phyloP scores from a whole-genome alignment of 2,113 vertebrate species.

The Synodontis membranacea region DNA sequence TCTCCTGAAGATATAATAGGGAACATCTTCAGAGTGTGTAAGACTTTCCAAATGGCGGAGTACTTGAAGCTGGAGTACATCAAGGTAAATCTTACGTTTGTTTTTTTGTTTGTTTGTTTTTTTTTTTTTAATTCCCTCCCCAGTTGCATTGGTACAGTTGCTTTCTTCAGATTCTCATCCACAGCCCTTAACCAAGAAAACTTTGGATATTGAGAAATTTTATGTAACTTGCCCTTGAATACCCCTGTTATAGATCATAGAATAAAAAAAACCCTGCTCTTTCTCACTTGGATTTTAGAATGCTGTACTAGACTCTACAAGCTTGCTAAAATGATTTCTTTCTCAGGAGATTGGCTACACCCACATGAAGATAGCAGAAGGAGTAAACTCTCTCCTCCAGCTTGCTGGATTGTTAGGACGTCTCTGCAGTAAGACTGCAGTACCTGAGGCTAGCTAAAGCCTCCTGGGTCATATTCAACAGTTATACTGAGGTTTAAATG shows the following conservation, averaged over 20 bases:
- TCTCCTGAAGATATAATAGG: slow-evolving; percentile 95
- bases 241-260: neutral
- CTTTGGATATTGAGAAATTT: neutral
- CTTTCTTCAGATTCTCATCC: neutral
- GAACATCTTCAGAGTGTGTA: slow-evolving; percentile 96
- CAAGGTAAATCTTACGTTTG: slow-evolving; percentile 82
- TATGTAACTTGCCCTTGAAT: neutral
- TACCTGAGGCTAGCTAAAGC: slow-evolving; percentile 77
- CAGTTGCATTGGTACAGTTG: too few relatives aligned
- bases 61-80: slow-evolving; percentile 97
- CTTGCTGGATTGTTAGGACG: slow-evolving; percentile 90
- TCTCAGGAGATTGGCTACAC: slow-evolving; percentile 94
- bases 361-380: slow-evolving; percentile 90
- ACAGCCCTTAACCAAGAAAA: neutral
- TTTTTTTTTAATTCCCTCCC: neutral
- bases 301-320: neutral
- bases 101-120: neutral
- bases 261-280: neutral
- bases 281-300: neutral
- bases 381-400: slow-evolving; percentile 92
- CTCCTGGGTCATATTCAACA: neutral
- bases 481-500: neutral
- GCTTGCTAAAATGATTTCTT: neutral
- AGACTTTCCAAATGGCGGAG: slow-evolving; percentile 93
- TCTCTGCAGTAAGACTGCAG: slow-evolving; percentile 86